Conservation (phyloP, 2,113 vertebrate species). For the Tinamus guttatus region DNA sequence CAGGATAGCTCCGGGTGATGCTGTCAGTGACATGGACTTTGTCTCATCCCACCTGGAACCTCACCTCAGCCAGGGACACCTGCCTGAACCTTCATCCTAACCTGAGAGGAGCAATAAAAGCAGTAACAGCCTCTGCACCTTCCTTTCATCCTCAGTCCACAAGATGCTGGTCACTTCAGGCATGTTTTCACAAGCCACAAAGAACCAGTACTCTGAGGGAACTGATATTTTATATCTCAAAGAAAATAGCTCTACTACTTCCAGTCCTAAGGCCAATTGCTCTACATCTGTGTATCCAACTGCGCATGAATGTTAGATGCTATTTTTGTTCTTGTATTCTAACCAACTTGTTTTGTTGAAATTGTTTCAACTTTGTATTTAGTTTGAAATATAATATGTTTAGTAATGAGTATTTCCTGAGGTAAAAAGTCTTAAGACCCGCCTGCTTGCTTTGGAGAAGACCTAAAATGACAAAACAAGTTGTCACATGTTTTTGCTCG, state of each 20-base stretch:
- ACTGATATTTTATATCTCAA: not conserved
- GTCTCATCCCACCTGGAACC: not conserved
- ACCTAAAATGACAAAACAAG: not conserved
- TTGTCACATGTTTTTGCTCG: no score
- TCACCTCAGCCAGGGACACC: no score
- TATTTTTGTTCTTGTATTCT: not conserved
- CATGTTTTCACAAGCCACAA: no score
- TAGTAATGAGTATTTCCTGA: not conserved
- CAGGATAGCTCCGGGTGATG: no score
- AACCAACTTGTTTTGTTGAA: not conserved
- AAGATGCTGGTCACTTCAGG: accelerated
- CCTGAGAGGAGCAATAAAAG: not conserved
- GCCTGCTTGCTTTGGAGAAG: not conserved
- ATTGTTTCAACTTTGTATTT: not conserved
- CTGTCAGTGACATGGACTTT: not conserved
- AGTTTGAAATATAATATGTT: not conserved
- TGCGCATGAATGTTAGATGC: no score
- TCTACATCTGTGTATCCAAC: not conserved
- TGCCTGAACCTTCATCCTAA: not conserved
- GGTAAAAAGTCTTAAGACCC: not conserved
- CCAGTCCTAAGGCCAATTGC: not conserved
- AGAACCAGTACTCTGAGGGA: not conserved
- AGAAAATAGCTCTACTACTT: not conserved
- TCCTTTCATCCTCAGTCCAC: not conserved
- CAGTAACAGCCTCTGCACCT: accelerated